Conservation (phyloP, 2,888 invertebrate species). For the Podotricha telesiphe region DNA sequence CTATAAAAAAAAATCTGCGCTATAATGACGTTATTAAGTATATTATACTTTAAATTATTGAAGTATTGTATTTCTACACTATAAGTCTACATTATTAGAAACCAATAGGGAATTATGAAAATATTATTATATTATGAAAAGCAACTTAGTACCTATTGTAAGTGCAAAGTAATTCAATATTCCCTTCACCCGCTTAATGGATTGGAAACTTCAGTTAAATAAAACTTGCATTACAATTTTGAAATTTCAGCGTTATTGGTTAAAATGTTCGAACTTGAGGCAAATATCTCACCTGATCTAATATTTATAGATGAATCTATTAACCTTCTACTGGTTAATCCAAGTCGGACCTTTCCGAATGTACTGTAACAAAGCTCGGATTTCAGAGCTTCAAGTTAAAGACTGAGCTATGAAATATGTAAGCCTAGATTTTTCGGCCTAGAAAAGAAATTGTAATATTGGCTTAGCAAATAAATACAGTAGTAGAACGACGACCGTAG, state of each 20-base stretch:
- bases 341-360: neutral
- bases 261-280: conserved; percentile 44
- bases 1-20: too few relatives aligned
- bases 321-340: conserved; percentile 51
- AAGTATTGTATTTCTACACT: neutral
- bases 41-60: neutral
- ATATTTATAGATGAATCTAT: conserved; percentile 73
- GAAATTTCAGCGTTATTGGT: conserved; percentile 11
- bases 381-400: neutral
- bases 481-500: neutral
- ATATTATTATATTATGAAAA: neutral
- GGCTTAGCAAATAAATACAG: neutral
- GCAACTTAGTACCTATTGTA: conserved; percentile 3
- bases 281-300: conserved; percentile 67
- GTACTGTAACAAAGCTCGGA: conserved; percentile 7
- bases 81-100: neutral
- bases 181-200: conserved; percentile 1
- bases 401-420: conserved; percentile 4
- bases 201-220: conserved; percentile 20
- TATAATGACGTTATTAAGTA: neutral
- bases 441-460: neutral
- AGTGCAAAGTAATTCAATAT: conserved; percentile 20
- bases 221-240: conserved; percentile 18
- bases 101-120: conserved; percentile 11
- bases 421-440: neutral